A percentile compares a stretch with the other conserved stretches of the same genome.
These are phyloP conservation scores for Camelus bactrianus DNA, from an alignment of 2,113 vertebrate species.

Conservation along the genomic window DNA sequence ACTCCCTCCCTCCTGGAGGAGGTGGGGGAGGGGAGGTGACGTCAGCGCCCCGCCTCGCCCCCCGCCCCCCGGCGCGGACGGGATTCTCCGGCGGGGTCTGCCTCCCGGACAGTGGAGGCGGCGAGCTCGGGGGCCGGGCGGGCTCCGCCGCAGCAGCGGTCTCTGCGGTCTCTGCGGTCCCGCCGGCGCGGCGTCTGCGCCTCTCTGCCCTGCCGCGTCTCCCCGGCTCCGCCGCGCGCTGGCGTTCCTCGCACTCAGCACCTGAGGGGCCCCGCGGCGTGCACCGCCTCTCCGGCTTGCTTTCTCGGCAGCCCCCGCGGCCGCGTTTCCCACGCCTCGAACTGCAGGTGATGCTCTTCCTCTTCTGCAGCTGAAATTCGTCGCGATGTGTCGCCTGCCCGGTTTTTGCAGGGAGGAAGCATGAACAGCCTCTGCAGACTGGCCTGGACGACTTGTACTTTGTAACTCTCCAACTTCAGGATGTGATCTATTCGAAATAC, in stretches of 20 bases:
- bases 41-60: slow-evolving; percentile 79
- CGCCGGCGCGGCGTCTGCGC: background rate
- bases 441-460: slow-evolving; percentile 62
- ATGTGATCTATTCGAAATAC: background rate
- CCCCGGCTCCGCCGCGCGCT: background rate
- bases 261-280: background rate
- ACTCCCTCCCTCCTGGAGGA: slow-evolving; percentile 54
- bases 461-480: slow-evolving; percentile 69
- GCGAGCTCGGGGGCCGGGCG: background rate
- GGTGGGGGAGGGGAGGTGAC: slow-evolving; percentile 76
- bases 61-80: background rate
- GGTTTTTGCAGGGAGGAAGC: background rate
- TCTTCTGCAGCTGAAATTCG: slow-evolving; percentile 55
- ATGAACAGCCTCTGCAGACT: background rate
- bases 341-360: slow-evolving; percentile 65
- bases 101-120: background rate
- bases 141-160: background rate
- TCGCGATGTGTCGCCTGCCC: background rate
- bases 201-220: background rate
- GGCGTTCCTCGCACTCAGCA: background rate
- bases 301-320: background rate
- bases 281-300: background rate
- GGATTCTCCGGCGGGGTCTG: slow-evolving; percentile 30
- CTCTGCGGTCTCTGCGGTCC: background rate
- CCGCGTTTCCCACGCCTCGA: slow-evolving; percentile 60